Percentiles rank a stretch among this genome's conserved stretches.
Conservation (phyloP, 1,140 invertebrate species). For the Trichonephila inaurata region DNA sequence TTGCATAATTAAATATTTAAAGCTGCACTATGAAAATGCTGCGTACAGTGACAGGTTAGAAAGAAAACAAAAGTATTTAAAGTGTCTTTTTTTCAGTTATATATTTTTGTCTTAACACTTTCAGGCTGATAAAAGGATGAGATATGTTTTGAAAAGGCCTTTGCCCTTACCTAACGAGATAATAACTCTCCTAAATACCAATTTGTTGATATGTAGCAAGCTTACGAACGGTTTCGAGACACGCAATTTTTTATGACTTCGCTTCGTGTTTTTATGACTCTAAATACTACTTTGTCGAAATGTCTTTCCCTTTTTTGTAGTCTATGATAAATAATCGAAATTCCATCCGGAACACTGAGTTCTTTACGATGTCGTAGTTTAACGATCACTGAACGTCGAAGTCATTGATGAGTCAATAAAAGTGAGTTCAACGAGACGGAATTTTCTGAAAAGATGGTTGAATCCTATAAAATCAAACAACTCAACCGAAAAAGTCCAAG, state of each 20-base stretch:
- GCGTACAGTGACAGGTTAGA: neutral
- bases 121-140: neutral
- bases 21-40: neutral
- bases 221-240: constrained; percentile 38
- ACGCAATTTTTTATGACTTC: constrained; percentile 37
- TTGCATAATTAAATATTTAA: neutral
- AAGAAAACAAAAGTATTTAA: neutral
- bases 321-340: constrained; percentile 39
- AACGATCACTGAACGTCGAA: constrained; percentile 53
- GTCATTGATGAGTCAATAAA: constrained; percentile 46
- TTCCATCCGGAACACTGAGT: constrained; percentile 31
- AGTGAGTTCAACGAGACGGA: constrained; percentile 12
- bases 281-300: constrained; percentile 33
- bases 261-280: constrained; percentile 26
- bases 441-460: neutral
- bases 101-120: constrained; percentile 3
- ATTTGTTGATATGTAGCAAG: constrained; percentile 40
- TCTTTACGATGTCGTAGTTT: constrained; percentile 18
- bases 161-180: constrained; percentile 33
- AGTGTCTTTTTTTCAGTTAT: neutral
- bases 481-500: constrained; percentile 16
- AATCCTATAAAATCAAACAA: constrained; percentile 12
- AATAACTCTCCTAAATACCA: constrained; percentile 33
- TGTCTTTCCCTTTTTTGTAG: constrained; percentile 27
- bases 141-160: neutral